phyloP scores from a whole-genome alignment of 2,113 vertebrate genomes.

The Ahaetulla prasina region DNA sequence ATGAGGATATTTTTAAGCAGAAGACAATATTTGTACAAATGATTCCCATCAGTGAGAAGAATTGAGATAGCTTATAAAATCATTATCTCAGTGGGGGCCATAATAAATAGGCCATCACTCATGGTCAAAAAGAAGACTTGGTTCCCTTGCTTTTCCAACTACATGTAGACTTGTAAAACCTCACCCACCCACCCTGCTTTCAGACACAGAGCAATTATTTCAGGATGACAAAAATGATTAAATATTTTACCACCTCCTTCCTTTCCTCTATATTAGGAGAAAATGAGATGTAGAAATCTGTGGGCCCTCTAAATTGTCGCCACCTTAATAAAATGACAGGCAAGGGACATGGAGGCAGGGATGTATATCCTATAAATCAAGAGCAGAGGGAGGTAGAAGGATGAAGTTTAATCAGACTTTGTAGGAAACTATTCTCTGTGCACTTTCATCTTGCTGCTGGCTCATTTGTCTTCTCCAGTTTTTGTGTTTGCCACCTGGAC shows the following conservation, averaged over 20 bases:
- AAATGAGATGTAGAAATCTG: conserved; percentile 57
- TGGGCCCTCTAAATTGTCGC: conserved; percentile 58
- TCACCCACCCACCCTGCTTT: not conserved
- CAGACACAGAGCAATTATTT: conserved; percentile 18
- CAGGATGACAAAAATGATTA: conserved; percentile 16
- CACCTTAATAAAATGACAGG: conserved; percentile 66
- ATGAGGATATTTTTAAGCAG: conserved; percentile 62
- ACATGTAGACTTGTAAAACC: conserved; percentile 35
- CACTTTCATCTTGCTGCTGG: conserved; percentile 52
- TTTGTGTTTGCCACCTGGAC: conserved; percentile 57
- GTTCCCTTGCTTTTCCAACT: conserved; percentile 28
- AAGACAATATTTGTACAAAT: conserved; percentile 56
- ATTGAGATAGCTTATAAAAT: conserved; percentile 52
- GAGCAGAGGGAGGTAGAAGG: conserved; percentile 59
- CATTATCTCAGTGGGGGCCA: conserved; percentile 57
- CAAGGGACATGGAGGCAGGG: not conserved
- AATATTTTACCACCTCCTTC: not conserved
- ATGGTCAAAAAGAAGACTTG: conserved; percentile 35
- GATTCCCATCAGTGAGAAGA: conserved; percentile 62
- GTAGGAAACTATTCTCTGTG: conserved; percentile 73
- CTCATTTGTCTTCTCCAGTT: conserved; percentile 71
- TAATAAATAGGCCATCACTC: conserved; percentile 52
- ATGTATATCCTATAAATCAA: conserved; percentile 67
- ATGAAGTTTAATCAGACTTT: conserved; percentile 70
- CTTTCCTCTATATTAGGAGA: conserved; percentile 42